Base-by-base conservation (phyloP, 2,113 vertebrate species). In the Amphilophus citrinellus region DNA sequence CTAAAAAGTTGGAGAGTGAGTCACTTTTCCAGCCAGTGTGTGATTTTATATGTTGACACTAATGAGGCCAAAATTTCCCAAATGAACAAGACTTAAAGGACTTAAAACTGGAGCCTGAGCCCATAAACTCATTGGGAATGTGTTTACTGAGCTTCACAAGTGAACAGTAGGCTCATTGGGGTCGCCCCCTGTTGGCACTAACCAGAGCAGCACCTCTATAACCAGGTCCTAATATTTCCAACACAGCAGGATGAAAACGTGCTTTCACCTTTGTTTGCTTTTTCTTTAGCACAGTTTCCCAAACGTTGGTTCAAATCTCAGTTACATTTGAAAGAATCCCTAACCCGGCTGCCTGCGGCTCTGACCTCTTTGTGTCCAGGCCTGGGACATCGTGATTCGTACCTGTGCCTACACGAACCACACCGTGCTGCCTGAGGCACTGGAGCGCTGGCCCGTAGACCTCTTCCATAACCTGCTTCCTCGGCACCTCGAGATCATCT, bases 371-470 rank as follows among this genome's bases (percentile, higher is more conserved):
- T 80, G 53, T 61, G 0, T 82, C n/a, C 89, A 98, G 97, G 96
- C 97, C 14, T 98, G 97, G 97, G 97, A 98, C 1, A 93, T 98
- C 24, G 97, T 97, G 0, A 93, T 94, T 13, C 96, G 87, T 37
- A 97, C 97, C 10, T 98, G 97, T 9, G 97, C 97, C 85, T 98
- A 98, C 95, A 98, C 97, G 79, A 98, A 98, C 93, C 97, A 98
- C 94, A 98, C 97, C 0, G 97, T 98, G 77, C 95, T 98, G 91
- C 97, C 97, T 0, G 97, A 98, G 86, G 97, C 97, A 2, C 92
- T 98, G 94, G 97, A 98, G 92, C 97, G 97, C 90, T 98, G 97
- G 97, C 97, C 97, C 0, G 94, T 98, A 3, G 97, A 97, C 56
- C 96, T 98, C 73, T 82, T 98, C 71, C 95, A 97, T 35, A 91